phyloP scores from a whole-genome alignment of 2,888 invertebrate species.

The Ichneumoninae sp. region DNA sequence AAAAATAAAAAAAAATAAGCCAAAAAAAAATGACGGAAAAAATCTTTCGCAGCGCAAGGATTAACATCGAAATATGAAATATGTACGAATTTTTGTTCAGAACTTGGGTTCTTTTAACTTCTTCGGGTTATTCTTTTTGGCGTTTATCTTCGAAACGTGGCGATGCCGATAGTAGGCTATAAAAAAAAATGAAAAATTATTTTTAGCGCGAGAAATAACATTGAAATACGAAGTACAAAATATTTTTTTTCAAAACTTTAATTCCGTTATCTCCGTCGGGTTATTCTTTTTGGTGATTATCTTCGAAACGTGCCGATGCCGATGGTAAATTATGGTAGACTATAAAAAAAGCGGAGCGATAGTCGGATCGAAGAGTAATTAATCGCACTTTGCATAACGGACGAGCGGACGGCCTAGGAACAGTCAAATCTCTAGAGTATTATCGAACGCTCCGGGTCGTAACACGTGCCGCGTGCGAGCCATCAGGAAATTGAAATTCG shows the following conservation, averaged over 20 bases:
- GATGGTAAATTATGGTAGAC: background rate
- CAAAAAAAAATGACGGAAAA: background rate
- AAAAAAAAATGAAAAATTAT: background rate
- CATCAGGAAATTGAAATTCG: slow-evolving; percentile 36
- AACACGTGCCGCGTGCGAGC: background rate
- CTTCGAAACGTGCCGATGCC: background rate
- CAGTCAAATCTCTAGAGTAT: slow-evolving; percentile 39
- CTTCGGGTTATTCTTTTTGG: background rate
- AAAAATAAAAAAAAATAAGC: background rate
- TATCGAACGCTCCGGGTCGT: background rate
- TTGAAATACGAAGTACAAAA: background rate
- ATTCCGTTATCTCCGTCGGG: background rate
- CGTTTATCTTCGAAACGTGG: background rate
- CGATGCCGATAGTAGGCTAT: background rate
- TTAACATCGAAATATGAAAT: too few relatives aligned
- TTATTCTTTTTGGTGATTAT: background rate
- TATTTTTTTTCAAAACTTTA: background rate
- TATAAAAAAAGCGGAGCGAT: background rate
- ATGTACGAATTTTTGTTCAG: too few relatives aligned
- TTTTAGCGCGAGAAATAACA: too few relatives aligned
- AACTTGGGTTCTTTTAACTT: background rate
- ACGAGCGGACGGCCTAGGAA: background rate
- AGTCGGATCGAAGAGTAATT: background rate
- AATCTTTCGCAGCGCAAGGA: too few relatives aligned
- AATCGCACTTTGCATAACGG: slow-evolving; percentile 45